Evolutionary conservation across 2,888 invertebrate genomes (phyloP).

Genomic region (Oxystoma pomonae): DNA sequence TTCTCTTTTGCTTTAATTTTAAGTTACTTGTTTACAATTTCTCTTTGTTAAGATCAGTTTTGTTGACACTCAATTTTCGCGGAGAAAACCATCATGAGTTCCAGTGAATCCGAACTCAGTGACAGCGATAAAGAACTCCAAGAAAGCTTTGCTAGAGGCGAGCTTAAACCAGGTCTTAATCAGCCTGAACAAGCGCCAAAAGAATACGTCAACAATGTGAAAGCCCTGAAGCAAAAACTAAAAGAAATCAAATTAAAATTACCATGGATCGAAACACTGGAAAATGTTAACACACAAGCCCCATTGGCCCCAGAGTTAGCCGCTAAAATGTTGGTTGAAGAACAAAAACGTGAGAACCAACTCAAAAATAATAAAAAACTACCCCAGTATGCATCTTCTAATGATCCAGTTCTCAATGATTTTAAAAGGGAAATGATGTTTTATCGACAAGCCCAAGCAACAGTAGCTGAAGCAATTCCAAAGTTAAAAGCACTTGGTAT

Average conservation of each 20-base stretch:
- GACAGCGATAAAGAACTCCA: constrained; percentile 54
- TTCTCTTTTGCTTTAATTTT: too few relatives aligned
- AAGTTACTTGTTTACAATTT: too few relatives aligned
- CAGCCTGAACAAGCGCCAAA: constrained; percentile 57
- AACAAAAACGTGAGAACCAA: constrained; percentile 62
- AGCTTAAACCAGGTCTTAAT: constrained; percentile 83
- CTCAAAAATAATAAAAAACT: constrained; percentile 68
- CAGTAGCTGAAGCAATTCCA: constrained; percentile 75
- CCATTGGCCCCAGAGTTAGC: constrained; percentile 83
- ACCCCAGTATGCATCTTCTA: constrained; percentile 57
- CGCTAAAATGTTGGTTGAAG: constrained; percentile 70
- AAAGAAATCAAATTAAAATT: constrained; percentile 67
- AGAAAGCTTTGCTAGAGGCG: constrained; percentile 82
- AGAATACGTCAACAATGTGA: constrained; percentile 66
- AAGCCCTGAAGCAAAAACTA: constrained; percentile 65
- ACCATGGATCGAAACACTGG: constrained; percentile 84
- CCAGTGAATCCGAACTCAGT: constrained; percentile 35
- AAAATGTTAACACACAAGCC: constrained; percentile 71
- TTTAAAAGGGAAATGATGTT: constrained; percentile 88
- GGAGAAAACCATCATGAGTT: too few relatives aligned
- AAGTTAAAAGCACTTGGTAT: constrained; percentile 71
- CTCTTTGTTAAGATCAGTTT: too few relatives aligned
- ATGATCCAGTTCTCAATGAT: constrained; percentile 83
- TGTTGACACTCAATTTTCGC: too few relatives aligned
- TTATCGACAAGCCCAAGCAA: constrained; percentile 82